Percentiles rank a stretch among this genome's conserved stretches.
Evolutionary conservation across 2,888 invertebrate species (phyloP).

Genomic region (Trypoxylon attenuatum): DNA sequence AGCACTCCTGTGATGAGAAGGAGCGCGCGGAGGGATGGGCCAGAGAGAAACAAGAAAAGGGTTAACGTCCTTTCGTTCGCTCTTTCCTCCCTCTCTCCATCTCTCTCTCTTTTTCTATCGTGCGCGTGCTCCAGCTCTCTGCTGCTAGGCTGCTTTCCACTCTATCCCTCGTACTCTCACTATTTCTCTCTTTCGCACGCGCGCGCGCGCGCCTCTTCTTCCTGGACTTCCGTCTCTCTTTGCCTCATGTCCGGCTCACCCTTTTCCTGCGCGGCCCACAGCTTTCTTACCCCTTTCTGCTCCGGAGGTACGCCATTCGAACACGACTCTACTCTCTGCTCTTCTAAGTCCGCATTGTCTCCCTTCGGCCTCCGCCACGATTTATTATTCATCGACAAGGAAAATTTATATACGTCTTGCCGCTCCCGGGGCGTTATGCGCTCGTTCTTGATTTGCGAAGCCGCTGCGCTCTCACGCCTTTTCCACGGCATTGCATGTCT

Average conservation of each 20-base stretch:
- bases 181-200: slow-evolving; percentile 8
- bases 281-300: slow-evolving; percentile 13
- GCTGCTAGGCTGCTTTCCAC: slow-evolving; percentile 15
- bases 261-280: slow-evolving; percentile 5
- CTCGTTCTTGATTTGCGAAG: slow-evolving; percentile 58
- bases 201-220: neutral
- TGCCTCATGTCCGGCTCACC: slow-evolving; percentile 5
- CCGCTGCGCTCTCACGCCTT: slow-evolving; percentile 39
- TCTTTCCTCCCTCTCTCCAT: slow-evolving; percentile 52
- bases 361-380: slow-evolving; percentile 42
- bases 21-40: slow-evolving; percentile 46
- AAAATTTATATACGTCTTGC: slow-evolving; percentile 61
- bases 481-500: slow-evolving; percentile 34
- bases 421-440: slow-evolving; percentile 42
- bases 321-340: neutral
- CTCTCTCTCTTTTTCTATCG: slow-evolving; percentile 32
- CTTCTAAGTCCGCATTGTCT: slow-evolving; percentile 27
- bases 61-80: slow-evolving; percentile 67
- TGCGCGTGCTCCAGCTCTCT: slow-evolving; percentile 8
- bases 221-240: slow-evolving; percentile 1
- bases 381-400: slow-evolving; percentile 66
- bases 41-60: slow-evolving; percentile 63
- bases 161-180: slow-evolving; percentile 22
- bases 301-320: slow-evolving; percentile 13
- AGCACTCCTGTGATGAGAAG: slow-evolving; percentile 51